Conservation (phyloP, 2,888 invertebrate species). For the Herminia tarsipennalis region DNA sequence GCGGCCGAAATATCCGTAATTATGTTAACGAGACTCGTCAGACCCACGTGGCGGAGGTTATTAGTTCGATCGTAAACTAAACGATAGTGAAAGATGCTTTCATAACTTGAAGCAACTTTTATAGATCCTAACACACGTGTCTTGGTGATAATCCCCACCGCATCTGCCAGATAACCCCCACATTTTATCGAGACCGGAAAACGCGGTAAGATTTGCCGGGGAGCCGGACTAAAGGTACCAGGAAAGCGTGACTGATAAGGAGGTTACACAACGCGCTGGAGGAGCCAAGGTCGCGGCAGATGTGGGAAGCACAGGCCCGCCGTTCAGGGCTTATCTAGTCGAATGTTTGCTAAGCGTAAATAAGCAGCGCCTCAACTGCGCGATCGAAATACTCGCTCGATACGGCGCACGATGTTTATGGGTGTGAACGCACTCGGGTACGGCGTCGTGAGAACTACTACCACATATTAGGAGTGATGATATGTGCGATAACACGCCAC, state of each 20-base stretch:
- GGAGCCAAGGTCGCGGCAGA: conserved; percentile 83
- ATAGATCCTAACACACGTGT: conserved; percentile 51
- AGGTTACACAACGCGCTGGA: conserved; percentile 75
- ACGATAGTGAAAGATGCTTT: conserved; percentile 69
- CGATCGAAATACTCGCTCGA: conserved; percentile 59
- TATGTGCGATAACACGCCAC: conserved; percentile 68
- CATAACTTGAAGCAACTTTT: conserved; percentile 46
- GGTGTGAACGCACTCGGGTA: conserved; percentile 74
- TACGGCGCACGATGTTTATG: conserved; percentile 64
- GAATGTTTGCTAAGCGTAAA: conserved; percentile 78
- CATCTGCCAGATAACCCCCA: conserved; percentile 65
- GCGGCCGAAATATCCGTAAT: conserved; percentile 72
- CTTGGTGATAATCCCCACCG: conserved; percentile 17
- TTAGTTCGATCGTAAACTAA: conserved; percentile 56
- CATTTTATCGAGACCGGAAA: conserved; percentile 79
- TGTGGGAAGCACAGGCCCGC: conserved; percentile 81
- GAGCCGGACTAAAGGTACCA: conserved; percentile 59
- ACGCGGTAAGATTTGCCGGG: conserved; percentile 71
- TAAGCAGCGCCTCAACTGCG: conserved; percentile 63
- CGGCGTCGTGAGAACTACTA: conserved; percentile 75
- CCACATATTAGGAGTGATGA: conserved; percentile 62
- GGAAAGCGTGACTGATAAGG: conserved; percentile 80
- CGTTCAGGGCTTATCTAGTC: conserved; percentile 77
- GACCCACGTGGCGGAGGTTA: conserved; percentile 61
- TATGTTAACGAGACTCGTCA: conserved; percentile 70